Conservation (phyloP, 2,113 vertebrate genomes). For the Hystrix cristata region DNA sequence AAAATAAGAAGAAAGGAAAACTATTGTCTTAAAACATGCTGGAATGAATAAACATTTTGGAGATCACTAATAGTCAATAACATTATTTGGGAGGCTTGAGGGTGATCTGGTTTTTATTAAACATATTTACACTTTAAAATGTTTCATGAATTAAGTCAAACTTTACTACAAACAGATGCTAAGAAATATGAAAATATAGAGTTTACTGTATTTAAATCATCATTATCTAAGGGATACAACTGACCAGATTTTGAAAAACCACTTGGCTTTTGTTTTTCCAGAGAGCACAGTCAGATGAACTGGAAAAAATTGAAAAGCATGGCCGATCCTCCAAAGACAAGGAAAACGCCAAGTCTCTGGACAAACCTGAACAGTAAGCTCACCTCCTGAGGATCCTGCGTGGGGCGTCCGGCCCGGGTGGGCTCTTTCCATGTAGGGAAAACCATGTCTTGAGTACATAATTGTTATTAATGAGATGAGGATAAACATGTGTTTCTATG, state of each 20-base stretch:
- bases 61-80: conserved; percentile 77
- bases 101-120: conserved; percentile 87
- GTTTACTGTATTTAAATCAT: conserved; percentile 78
- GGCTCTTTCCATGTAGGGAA: not conserved
- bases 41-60: conserved; percentile 74
- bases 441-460: not conserved
- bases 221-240: conserved; percentile 47
- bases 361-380: conserved; percentile 98
- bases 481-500: not conserved
- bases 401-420: fast-evolving
- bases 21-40: conserved; percentile 56
- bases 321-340: conserved; percentile 93
- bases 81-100: conserved; percentile 75
- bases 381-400: fast-evolving
- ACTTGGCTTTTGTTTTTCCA: conserved; percentile 82
- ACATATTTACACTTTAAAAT: conserved; percentile 89
- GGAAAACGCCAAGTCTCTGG: conserved; percentile 93
- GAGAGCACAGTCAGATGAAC: conserved; percentile 96
- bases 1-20: conserved; percentile 61
- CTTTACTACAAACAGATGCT: conserved; percentile 65
- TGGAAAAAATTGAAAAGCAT: conserved; percentile 95
- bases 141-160: conserved; percentile 76
- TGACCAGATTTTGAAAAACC: not conserved
- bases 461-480: not conserved
- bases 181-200: conserved; percentile 62